These are phyloP conservation scores for Remorina albescens DNA, from an alignment of 2,797 vertebrate species.

Conservation along the genomic window DNA sequence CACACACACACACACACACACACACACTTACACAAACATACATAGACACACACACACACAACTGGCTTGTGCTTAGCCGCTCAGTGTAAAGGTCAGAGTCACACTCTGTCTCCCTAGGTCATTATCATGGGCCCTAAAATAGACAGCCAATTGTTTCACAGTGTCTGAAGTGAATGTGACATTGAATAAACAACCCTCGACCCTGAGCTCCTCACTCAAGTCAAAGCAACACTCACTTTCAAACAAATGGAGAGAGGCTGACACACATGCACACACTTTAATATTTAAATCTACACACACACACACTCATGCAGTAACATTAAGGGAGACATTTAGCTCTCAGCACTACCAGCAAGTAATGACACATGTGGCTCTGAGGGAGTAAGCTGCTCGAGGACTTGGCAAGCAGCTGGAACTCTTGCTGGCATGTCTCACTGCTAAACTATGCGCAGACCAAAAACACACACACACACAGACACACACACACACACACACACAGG, in stretches of 20 bases:
- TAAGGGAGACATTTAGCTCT: conserved; percentile 73
- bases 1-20: conserved; percentile 36
- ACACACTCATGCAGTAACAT: conserved; percentile 40
- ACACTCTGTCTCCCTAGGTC: conserved; percentile 79
- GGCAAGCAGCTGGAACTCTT: conserved; percentile 79
- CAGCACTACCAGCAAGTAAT: conserved; percentile 70
- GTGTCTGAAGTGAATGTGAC: conserved; percentile 75
- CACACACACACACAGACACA: conserved; percentile 27
- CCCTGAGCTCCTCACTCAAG: conserved; percentile 59
- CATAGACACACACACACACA: conserved; percentile 19
- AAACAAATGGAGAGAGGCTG: conserved; percentile 47
- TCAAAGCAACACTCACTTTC: conserved; percentile 42
- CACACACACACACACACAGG: conserved; percentile 42
- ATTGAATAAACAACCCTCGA: conserved; percentile 77
- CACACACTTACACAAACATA: conserved; percentile 34
- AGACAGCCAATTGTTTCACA: conserved; percentile 76
- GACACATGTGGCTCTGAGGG: conserved; percentile 78
- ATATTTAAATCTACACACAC: conserved; percentile 37
- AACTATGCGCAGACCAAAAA: conserved; percentile 63
- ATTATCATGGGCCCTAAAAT: conserved; percentile 80
- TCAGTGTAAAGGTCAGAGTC: conserved; percentile 79
- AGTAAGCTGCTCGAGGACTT: conserved; percentile 75
- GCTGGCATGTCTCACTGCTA: conserved; percentile 72
- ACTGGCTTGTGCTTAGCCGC: conserved; percentile 51
- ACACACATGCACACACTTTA: conserved; percentile 6